Evolutionary conservation across 2,113 vertebrate genomes (phyloP).

Genomic region (Rhodinocichla rosea): DNA sequence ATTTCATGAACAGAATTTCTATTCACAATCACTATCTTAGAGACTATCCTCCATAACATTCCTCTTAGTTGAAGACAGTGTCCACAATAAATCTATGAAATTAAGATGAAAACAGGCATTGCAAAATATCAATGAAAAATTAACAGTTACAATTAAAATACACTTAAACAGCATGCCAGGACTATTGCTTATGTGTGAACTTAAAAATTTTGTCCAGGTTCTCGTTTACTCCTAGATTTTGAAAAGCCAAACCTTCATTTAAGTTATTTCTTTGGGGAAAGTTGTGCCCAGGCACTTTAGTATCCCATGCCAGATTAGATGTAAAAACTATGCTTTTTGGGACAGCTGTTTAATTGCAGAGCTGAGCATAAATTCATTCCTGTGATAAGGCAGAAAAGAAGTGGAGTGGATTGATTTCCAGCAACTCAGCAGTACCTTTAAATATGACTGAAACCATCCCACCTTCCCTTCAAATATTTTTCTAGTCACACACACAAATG

Average conservation of each 20-base stretch:
- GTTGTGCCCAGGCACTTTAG: not conserved
- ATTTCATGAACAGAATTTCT: not conserved
- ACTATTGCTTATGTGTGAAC: not conserved
- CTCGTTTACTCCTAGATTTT: not conserved
- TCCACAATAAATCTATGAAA: not conserved
- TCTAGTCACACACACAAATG: not conserved
- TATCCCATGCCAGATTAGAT: not conserved
- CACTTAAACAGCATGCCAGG: not conserved
- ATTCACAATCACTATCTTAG: not conserved
- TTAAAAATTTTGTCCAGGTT: not conserved
- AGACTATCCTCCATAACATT: not conserved
- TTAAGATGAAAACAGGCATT: not conserved
- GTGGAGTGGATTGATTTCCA: not conserved
- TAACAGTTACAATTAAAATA: not conserved
- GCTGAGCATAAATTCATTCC: not conserved
- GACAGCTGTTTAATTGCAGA: not conserved
- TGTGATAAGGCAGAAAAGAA: not conserved
- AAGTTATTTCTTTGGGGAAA: not conserved
- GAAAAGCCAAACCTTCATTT: not conserved
- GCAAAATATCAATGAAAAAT: not conserved
- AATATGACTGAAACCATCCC: not conserved
- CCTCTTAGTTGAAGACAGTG: not conserved
- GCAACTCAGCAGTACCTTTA: not conserved
- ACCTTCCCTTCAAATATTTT: not conserved
- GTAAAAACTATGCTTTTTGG: not conserved